Evolutionary conservation across 2,797 vertebrate genomes (phyloP), one percentile per base, ranked within the genome.

Genomic region (Varecia variegata): DNA sequence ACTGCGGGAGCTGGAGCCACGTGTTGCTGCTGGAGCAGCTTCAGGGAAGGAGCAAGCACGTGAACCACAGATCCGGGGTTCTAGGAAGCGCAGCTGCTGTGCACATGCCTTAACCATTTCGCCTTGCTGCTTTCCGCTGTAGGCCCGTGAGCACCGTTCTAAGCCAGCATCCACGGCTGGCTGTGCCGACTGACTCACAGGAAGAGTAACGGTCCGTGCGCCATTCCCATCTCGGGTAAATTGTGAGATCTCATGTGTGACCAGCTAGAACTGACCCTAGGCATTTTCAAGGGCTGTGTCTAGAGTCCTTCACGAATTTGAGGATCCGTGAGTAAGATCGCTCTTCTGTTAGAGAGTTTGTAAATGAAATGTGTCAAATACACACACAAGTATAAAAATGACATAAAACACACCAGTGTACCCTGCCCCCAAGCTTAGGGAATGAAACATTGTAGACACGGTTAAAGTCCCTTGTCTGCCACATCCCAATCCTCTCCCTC

Each of bases 41-140:
- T 43, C 30, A 21, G 67, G 35, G 11, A 17, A 79, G 54, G 47
- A 43, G 1, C 20, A 17, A 5, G 58, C 21, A 10, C 6, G 32
- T 0, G 20, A 60, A 27, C 18, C 20, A 14, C 12, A 0, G 38
- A 52, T 21, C 11, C 1, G 50, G 10, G 20, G 45, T 35, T 50
- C 73, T n/a, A 1, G 12, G 56, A 27, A 23, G 11, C 2, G 1
- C 17, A 11, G 68, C 45, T 17, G 38, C 60, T 60, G 3, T 7
- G 0, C 4, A 9, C 1, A 4, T 35, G 18, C 54, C 38, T 7
- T 52, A 5, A 35, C 3, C 38, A 2, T 23, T 35, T 27, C 3
- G 4, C n/a, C 8, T 15, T 45, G 35, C 52, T 47, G 23, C 27
- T 62, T 84, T 52, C 65, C 8, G 17, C 67, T 10, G 0, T 32